Base-by-base conservation (phyloP, 2,888 invertebrate genomes). In the Parapristionchus giblindavisi region DNA sequence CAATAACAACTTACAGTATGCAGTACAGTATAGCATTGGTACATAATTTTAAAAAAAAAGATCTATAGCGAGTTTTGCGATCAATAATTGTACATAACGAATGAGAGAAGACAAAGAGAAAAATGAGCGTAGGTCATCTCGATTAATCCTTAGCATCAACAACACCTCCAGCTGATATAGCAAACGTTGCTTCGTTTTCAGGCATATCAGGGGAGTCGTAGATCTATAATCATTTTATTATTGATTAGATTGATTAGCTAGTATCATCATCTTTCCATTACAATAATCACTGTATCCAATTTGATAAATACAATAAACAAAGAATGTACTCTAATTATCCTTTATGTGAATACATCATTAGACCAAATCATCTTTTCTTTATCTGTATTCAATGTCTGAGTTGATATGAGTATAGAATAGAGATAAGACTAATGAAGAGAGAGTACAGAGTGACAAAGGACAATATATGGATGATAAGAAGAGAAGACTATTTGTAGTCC, bases 101-200 rank as follows among this genome's bases (percentile, higher is more conserved):
- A 60, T 34, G 60, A 60, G 32, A 60, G 29, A n/a, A 32, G 2
- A 60, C 34, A 1, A 36, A 48, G 21, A 11, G 32, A 66, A 11
- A 48, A 27, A 17, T 14, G 2, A 48, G 24, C 14, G 24, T 61
- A 11, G 1, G 29, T 5, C 14, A 61, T 34, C 17, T 63, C 34
- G 40, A 36, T 52, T 89, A 93, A 87, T 93, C 93, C 88, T 92
- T 93, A 52, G 92, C 92, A 89, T 93, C 93, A 29, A 91, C 89
- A 4, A 93, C 91, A 48, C 93, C 93, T 8, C 92, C 93, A 43
- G 83, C 77, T 8, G 93, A 92, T 74, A 94, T 93, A 38, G 92
- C 91, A 89, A 93, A 94, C 8, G 92, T 92, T 36, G 92, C 92
- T 90, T 93, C 93, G 86, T 91, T 92, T 87, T 93, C 93, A n/a